Evolutionary conservation across 2,888 invertebrate species (phyloP).

Genomic region (Cistogaster globosa): DNA sequence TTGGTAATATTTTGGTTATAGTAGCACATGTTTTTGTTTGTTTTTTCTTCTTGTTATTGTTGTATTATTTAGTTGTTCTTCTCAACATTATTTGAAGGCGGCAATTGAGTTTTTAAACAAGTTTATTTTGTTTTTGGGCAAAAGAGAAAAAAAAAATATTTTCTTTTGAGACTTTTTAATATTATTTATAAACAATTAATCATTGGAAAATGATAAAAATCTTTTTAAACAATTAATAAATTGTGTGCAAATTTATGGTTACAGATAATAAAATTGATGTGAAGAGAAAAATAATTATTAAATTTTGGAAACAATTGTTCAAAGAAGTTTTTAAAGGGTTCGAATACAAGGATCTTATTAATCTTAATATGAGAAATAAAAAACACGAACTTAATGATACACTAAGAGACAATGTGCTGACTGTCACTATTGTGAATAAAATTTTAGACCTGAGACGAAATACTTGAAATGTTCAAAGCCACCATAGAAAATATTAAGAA

Average conservation of each 20-base stretch:
- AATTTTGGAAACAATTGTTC: background rate
- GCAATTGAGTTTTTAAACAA: slow-evolving; percentile 60
- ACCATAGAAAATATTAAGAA: no score
- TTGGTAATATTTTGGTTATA: slow-evolving; percentile 29
- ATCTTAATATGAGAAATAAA: no score
- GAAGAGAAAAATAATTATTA: background rate
- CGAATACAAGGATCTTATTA: no score
- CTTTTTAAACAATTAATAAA: slow-evolving; percentile 24
- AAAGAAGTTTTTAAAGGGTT: background rate
- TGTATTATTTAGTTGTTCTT: slow-evolving; percentile 16
- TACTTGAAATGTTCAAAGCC: no score
- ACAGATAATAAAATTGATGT: background rate
- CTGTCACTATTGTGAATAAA: no score
- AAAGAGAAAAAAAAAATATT: background rate
- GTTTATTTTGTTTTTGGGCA: slow-evolving; percentile 18
- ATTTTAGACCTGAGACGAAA: no score
- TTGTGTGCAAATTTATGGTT: slow-evolving; percentile 6
- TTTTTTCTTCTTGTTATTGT: no score
- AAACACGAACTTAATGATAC: no score
- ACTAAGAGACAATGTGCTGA: no score
- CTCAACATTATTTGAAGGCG: slow-evolving; percentile 44
- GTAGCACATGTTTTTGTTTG: slow-evolving; percentile 38
- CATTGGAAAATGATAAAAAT: slow-evolving; percentile 37
- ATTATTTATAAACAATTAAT: slow-evolving; percentile 32
- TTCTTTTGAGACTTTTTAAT: slow-evolving; percentile 4